Evolutionary conservation across 1,140 invertebrate species (phyloP), one percentile per base, ranked within the genome.

Genomic region (Diachasmimorpha longicaudata): DNA sequence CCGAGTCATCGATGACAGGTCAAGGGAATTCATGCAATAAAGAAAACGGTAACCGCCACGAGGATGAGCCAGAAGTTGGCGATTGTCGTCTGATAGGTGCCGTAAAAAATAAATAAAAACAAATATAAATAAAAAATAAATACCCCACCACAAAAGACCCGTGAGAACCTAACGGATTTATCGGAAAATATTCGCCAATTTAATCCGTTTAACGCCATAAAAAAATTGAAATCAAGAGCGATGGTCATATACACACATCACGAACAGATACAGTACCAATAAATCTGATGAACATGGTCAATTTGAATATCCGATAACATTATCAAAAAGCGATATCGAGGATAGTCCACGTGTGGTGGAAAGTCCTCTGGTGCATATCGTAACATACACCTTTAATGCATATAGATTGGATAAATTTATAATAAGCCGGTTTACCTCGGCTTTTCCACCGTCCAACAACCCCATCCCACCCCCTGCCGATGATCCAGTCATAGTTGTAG

Each of bases 331-430:
- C 81, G 86, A 86, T 88, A 87, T 87, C 83, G 78, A 76, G 39
- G 72, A 78, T 78, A 77, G 69, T 66, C 79, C 81, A 81, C 79
- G 80, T 80, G 80, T 79, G 71, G 78, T 44, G 66, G 79, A 6
- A 79, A 16, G 21, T 58, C 52, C 52, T 58, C 8, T 66, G 23
- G 78, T 76, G 80, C 80, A 79, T 84, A 83, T 85, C 83, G 84
- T 81, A 82, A 87, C 84, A 83, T 80, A 84, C 63, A 66, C 63
- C 83, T 87, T 87, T 87, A 88, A 87, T 87, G 85, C 85, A 87
- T 86, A 87, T 83, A 87, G 86, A 88, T 87, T 87, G 86, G 85
- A 88, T 88, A 83, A 88, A 87, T 88, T 87, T 87, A 87, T 86
- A 87, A 87, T 88, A 86, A 88, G 83, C 85, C 85, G 83, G 83